phyloP scores from a whole-genome alignment of 2,113 vertebrate species.

The Sphyrna mokarran region DNA sequence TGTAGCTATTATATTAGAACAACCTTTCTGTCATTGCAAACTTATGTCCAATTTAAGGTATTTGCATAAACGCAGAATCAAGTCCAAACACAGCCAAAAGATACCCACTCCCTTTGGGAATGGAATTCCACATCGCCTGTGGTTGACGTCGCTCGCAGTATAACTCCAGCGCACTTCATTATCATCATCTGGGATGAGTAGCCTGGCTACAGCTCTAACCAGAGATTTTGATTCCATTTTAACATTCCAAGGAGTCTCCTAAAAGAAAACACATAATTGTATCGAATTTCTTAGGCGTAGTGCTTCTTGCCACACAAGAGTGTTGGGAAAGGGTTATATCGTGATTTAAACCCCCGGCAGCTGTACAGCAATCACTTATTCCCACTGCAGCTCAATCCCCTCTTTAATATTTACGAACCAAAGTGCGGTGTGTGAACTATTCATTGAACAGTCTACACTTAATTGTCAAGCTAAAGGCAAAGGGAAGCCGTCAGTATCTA shows the following conservation, averaged over 20 bases:
- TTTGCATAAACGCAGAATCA: background rate
- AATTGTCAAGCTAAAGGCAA: background rate
- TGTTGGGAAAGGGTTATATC: background rate
- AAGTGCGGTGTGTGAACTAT: background rate
- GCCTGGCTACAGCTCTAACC: background rate
- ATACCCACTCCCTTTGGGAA: too few species aligned
- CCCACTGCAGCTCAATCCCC: background rate
- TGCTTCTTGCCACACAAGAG: background rate
- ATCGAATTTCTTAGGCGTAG: background rate
- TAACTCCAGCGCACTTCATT: background rate
- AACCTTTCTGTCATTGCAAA: background rate
- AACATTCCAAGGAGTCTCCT: background rate
- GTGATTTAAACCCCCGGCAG: background rate
- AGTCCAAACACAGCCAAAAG: background rate
- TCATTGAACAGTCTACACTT: background rate
- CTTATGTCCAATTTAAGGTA: background rate
- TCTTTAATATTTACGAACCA: background rate
- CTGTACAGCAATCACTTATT: background rate
- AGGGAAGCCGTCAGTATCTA: background rate
- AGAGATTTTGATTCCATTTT: background rate
- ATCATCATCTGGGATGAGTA: background rate
- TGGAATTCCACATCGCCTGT: background rate
- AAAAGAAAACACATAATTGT: background rate
- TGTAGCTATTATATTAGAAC: background rate
- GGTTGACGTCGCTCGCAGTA: background rate